These are phyloP conservation scores for Nicator chloris DNA, from an alignment of 2,113 vertebrate genomes.

Conservation along the genomic window DNA sequence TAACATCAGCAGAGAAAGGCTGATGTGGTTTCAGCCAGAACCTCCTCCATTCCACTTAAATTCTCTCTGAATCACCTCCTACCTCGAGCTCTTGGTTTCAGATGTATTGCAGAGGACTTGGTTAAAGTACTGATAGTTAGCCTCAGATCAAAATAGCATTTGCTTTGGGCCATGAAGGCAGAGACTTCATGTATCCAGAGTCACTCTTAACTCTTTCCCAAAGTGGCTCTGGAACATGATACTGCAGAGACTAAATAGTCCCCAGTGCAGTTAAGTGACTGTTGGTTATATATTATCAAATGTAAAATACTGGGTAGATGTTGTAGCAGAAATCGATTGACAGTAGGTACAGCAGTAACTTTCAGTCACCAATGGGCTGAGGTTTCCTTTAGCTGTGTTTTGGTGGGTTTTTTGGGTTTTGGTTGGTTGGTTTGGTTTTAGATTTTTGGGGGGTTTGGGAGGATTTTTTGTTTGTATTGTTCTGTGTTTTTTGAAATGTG, in stretches of 20 bases:
- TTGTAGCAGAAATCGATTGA: not conserved
- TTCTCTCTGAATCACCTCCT: not conserved
- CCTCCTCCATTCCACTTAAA: not conserved
- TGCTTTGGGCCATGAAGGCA: not conserved
- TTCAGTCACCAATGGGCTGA: fast-evolving
- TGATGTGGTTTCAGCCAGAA: not conserved
- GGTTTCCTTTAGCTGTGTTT: not conserved
- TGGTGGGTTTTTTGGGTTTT: not conserved
- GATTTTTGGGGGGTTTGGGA: not conserved
- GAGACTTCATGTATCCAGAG: not conserved
- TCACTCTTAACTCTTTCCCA: not conserved
- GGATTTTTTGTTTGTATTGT: not conserved
- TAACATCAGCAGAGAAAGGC: not conserved
- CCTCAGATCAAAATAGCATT: not conserved
- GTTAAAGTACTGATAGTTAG: not conserved
- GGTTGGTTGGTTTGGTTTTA: not conserved
- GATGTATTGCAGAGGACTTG: not conserved
- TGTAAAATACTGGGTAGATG: not conserved
- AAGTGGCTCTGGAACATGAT: not conserved
- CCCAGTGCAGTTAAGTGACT: not conserved
- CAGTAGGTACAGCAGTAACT: not conserved
- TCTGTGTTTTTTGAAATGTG: not conserved
- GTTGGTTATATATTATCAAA: not conserved
- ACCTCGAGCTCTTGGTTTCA: not conserved
- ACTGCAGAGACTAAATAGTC: not conserved